These are phyloP conservation scores for Drosophila meridionalis DNA, from an alignment of 2,888 invertebrate species.

Conservation along the genomic window DNA sequence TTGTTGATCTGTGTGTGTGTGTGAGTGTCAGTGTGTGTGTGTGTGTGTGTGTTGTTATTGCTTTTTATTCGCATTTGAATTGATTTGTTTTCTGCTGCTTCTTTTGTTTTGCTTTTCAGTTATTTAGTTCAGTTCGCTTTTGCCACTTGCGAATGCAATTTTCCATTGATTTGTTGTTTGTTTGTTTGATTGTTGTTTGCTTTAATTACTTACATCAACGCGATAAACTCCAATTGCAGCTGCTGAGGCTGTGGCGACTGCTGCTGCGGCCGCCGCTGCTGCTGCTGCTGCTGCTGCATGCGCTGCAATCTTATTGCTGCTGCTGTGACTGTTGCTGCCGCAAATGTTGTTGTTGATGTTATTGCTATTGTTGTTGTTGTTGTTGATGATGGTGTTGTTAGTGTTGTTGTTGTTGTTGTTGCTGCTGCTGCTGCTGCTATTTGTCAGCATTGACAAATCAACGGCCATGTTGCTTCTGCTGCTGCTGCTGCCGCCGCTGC, in stretches of 20 bases:
- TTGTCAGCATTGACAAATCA: constrained; percentile 73
- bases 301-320: constrained; percentile 42
- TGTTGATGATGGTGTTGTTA: constrained; percentile 7
- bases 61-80: neutral
- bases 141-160: constrained; percentile 1
- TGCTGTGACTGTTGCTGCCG: constrained; percentile 46
- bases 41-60: neutral
- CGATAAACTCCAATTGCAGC: constrained; percentile 79
- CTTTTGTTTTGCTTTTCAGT: neutral
- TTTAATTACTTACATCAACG: constrained; percentile 80
- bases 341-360: constrained; percentile 13
- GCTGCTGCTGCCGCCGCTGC: constrained; percentile 26
- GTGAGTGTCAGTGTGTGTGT: neutral
- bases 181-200: constrained; percentile 6
- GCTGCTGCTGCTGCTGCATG: constrained; percentile 61
- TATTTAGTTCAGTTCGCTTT: constrained; percentile 7
- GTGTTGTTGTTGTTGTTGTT: constrained; percentile 23
- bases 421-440: constrained; percentile 19
- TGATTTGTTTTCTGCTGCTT: neutral
- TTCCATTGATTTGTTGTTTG: constrained; percentile 1
- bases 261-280: constrained; percentile 27
- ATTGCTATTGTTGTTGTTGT: constrained; percentile 21
- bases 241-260: constrained; percentile 53
- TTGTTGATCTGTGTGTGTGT: neutral
- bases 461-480: constrained; percentile 78